phyloP scores from a whole-genome alignment of 92 coral and sea anemone genomes.

The Phenganax marumi region DNA sequence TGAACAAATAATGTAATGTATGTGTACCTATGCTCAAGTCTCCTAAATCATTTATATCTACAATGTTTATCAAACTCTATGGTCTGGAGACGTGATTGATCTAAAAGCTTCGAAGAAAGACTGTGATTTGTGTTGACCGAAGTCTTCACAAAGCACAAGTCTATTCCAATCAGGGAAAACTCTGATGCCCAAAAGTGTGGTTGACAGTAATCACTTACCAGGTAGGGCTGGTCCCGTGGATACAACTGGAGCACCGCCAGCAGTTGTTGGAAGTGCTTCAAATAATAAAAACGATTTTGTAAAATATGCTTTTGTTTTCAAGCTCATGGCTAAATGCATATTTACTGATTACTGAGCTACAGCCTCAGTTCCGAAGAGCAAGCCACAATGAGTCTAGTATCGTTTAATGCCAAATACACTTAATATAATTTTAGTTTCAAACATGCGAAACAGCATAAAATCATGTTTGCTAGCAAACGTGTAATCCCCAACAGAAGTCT shows the following conservation, averaged over 20 bases:
- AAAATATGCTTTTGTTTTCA: neutral
- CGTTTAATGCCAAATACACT: neutral
- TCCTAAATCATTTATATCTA: no score
- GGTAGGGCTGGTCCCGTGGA: conserved; percentile 1
- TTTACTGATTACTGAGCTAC: no score
- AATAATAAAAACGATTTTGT: neutral
- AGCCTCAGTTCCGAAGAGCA: no score
- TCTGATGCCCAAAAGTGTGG: neutral
- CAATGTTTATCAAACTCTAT: no score
- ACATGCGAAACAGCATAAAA: neutral
- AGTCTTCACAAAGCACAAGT: neutral
- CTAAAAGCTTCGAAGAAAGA: no score
- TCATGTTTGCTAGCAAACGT: no score
- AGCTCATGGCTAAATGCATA: no score
- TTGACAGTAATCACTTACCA: neutral
- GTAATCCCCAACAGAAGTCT: no score
- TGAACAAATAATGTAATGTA: neutral
- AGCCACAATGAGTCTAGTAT: no score
- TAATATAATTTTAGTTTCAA: neutral
- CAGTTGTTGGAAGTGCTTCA: conserved; percentile 2
- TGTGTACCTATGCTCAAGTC: no score
- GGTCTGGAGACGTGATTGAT: no score
- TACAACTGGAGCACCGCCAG: neutral
- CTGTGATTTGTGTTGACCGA: neutral
- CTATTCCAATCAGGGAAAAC: neutral